A percentile compares a stretch with the other conserved stretches of the same genome.
Evolutionary conservation across 2,888 invertebrate genomes (phyloP).

Genomic region (Deilephila elpenor): DNA sequence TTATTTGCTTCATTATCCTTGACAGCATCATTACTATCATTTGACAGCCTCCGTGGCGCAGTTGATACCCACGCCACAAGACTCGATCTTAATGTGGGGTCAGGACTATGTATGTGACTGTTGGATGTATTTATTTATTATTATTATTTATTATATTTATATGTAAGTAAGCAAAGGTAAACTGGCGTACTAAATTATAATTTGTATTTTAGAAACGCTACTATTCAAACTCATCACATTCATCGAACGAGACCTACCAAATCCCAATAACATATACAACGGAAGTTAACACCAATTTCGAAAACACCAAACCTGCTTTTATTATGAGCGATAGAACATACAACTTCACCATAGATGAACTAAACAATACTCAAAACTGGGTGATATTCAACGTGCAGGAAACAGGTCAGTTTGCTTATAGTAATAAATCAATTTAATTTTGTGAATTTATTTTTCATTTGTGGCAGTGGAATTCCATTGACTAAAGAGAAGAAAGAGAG

Average conservation of each 20-base stretch:
- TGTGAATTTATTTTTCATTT: not conserved
- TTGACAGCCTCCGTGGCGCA: no score
- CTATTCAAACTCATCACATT: slow-evolving; percentile 58
- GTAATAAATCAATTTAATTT: not conserved
- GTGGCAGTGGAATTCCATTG: no score
- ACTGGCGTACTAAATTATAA: not conserved
- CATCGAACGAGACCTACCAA: slow-evolving; percentile 67
- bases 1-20: no score
- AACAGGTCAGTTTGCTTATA: slow-evolving; percentile 69
- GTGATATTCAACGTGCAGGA: slow-evolving; percentile 86
- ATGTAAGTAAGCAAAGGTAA: no score
- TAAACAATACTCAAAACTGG: slow-evolving; percentile 74
- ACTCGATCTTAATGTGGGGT: no score
- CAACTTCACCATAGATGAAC: slow-evolving; percentile 53
- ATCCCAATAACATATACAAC: slow-evolving; percentile 62
- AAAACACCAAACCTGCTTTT: slow-evolving; percentile 66
- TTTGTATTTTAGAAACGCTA: slow-evolving; percentile 65
- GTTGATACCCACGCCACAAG: no score
- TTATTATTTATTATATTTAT: no score
- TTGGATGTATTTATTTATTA: no score
- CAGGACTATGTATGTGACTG: no score
- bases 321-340: slow-evolving; percentile 62
- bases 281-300: slow-evolving; percentile 42
- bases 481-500: no score
- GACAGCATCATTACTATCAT: no score